A percentile compares a stretch with the other conserved stretches of the same genome.
Evolutionary conservation across 2,797 vertebrate genomes (phyloP).

Genomic region (Naso thynnoides): DNA sequence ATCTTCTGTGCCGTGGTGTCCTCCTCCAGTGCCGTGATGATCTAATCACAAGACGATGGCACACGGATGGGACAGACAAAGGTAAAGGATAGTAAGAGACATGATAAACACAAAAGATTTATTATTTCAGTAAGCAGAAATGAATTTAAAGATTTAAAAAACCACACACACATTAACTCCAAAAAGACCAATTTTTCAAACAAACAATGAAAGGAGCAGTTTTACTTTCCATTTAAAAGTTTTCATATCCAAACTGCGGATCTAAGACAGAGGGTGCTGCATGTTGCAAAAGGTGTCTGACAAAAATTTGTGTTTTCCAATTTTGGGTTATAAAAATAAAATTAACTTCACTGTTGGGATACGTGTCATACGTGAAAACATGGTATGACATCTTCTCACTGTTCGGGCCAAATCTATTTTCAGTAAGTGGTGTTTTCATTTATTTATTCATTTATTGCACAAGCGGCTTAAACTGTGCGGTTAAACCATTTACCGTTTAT

Average conservation of each 20-base stretch:
- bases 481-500: neutral
- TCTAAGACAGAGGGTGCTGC: neutral
- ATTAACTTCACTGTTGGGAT: neutral
- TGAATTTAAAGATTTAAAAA: too few relatives aligned
- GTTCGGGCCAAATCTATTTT: neutral
- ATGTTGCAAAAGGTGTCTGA: neutral
- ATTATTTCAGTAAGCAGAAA: neutral
- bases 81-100: neutral
- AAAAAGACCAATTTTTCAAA: neutral
- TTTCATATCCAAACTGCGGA: neutral
- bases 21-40: slow-evolving; percentile 98
- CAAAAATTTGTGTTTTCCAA: neutral
- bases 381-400: neutral
- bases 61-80: neutral
- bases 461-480: neutral
- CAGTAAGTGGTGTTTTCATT: neutral
- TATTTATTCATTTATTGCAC: neutral
- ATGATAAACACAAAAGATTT: neutral
- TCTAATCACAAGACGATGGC: slow-evolving; percentile 77
- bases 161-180: neutral
- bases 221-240: neutral
- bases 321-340: neutral
- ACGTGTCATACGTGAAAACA: neutral
- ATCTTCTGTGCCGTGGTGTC: slow-evolving; percentile 97
- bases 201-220: neutral